These are phyloP conservation scores for Oryzias woworae DNA, from an alignment of 2,113 vertebrate species.

Conservation along the genomic window DNA sequence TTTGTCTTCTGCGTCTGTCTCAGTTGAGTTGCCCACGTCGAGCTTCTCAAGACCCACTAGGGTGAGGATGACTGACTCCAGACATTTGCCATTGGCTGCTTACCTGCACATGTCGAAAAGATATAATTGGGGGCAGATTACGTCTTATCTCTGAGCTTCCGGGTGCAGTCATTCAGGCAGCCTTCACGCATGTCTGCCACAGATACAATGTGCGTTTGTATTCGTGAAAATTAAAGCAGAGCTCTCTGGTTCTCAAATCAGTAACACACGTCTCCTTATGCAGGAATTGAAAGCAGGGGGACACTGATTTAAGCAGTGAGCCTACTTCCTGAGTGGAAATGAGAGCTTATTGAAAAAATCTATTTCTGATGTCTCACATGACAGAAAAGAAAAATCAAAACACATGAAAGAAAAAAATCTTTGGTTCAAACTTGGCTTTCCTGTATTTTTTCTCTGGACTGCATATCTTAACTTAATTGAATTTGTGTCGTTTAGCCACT, in stretches of 20 bases:
- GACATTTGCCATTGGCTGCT: slow-evolving; percentile 68
- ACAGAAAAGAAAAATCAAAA: slow-evolving; percentile 74
- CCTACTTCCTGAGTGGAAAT: slow-evolving; percentile 55
- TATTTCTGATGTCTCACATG: slow-evolving; percentile 62
- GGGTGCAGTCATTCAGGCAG: slow-evolving; percentile 68
- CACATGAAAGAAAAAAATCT: slow-evolving; percentile 36
- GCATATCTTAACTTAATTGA: slow-evolving; percentile 12
- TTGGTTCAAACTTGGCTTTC: slow-evolving; percentile 23
- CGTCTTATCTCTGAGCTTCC: slow-evolving; percentile 69
- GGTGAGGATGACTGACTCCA: slow-evolving; percentile 61
- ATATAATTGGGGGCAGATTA: slow-evolving; percentile 78
- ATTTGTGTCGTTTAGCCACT: slow-evolving; percentile 4
- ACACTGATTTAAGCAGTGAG: slow-evolving; percentile 66
- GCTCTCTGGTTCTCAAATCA: slow-evolving; percentile 57
- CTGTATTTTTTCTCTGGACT: slow-evolving; percentile 20
- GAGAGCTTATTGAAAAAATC: slow-evolving; percentile 67
- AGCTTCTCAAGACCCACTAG: slow-evolving; percentile 46
- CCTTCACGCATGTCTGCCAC: slow-evolving; percentile 58
- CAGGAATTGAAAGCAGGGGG: slow-evolving; percentile 52
- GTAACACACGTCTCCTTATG: slow-evolving; percentile 62
- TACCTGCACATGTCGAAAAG: slow-evolving; percentile 66
- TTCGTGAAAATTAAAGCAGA: slow-evolving; percentile 35
- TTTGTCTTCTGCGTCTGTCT: slow-evolving; percentile 49
- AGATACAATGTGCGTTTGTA: slow-evolving; percentile 26
- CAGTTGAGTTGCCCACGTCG: slow-evolving; percentile 55